phyloP scores from a whole-genome alignment of 2,797 vertebrate genomes.

The Phrynocephalus guinanensis region DNA sequence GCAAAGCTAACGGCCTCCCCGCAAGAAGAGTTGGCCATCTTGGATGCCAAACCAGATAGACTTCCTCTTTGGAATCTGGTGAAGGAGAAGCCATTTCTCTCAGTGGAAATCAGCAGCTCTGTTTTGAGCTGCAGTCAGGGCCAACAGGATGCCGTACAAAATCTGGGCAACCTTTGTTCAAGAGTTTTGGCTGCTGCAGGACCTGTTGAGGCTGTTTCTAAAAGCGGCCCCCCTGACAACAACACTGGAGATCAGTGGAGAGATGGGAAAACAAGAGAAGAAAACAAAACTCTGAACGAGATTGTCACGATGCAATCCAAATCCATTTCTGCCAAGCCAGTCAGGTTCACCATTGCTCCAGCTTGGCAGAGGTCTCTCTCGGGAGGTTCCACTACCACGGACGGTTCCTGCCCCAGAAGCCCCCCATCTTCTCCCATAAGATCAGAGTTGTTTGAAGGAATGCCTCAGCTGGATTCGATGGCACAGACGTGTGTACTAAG shows the following conservation, averaged over 20 bases:
- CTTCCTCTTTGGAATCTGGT: conserved; percentile 14
- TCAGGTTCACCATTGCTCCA: conserved; percentile 78
- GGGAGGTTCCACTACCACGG: conserved; percentile 62
- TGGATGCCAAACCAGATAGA: background rate
- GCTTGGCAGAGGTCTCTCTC: conserved; percentile 82
- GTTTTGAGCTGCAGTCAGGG: background rate
- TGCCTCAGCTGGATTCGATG: conserved; percentile 44
- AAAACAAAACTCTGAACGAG: conserved; percentile 29
- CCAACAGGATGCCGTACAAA: background rate
- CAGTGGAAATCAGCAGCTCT: conserved; percentile 29
- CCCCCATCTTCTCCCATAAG: conserved; percentile 55
- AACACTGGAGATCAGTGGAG: conserved; percentile 5
- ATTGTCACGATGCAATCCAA: conserved; percentile 45
- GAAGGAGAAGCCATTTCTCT: conserved; percentile 10
- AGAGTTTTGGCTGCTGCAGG: conserved; percentile 48
- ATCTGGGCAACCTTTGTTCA: conserved; percentile 40
- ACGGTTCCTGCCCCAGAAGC: conserved; percentile 63
- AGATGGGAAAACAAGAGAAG: conserved; percentile 42
- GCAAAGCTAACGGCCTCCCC: background rate
- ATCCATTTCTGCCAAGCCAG: conserved; percentile 68
- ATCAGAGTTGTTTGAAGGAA: conserved; percentile 65
- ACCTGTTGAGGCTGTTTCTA: conserved; percentile 38
- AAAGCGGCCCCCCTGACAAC: conserved; percentile 16
- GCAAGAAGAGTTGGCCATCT: rapidly evolving
- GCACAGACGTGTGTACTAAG: conserved; percentile 15